Conservation (phyloP, 2,888 invertebrate genomes). For the Urechis unicinctus region DNA sequence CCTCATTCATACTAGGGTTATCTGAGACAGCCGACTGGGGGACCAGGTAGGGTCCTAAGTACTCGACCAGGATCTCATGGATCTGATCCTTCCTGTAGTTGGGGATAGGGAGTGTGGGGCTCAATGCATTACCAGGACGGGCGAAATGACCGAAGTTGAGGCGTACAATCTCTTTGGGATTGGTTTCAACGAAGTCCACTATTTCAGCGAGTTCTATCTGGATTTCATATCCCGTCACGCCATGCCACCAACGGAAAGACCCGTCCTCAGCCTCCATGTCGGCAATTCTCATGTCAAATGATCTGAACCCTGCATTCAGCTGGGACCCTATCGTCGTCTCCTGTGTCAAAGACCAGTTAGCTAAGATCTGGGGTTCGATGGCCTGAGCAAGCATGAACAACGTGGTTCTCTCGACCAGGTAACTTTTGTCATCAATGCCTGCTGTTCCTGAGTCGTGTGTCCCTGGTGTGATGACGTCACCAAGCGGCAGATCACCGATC, state of each 20-base stretch:
- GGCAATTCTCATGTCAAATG: slow-evolving; percentile 7
- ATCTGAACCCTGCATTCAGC: slow-evolving; percentile 1
- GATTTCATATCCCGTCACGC: not conserved
- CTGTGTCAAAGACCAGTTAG: slow-evolving; percentile 10
- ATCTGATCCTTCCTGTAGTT: not conserved
- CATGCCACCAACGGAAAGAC: slow-evolving; percentile 10
- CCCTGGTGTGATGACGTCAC: slow-evolving; percentile 3
- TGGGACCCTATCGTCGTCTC: not conserved
- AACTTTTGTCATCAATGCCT: not conserved
- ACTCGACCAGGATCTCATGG: not conserved
- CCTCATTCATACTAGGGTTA: not conserved
- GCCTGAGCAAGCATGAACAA: not conserved
- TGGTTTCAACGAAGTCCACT: not conserved
- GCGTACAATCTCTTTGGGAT: not conserved
- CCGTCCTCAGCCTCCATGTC: not conserved
- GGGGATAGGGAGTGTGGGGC: not conserved
- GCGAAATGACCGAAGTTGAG: slow-evolving; percentile 1
- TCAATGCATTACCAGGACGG: not conserved
- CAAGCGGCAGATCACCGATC: slow-evolving; percentile 2
- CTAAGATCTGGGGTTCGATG: not conserved
- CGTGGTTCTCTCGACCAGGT: not conserved
- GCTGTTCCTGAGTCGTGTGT: not conserved
- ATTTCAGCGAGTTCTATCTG: not conserved
- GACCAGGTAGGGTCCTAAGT: not conserved
- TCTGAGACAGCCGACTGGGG: not conserved